These are phyloP conservation scores for Mimachlamys varia DNA, from an alignment of 2,888 invertebrate genomes.

Conservation along the genomic window DNA sequence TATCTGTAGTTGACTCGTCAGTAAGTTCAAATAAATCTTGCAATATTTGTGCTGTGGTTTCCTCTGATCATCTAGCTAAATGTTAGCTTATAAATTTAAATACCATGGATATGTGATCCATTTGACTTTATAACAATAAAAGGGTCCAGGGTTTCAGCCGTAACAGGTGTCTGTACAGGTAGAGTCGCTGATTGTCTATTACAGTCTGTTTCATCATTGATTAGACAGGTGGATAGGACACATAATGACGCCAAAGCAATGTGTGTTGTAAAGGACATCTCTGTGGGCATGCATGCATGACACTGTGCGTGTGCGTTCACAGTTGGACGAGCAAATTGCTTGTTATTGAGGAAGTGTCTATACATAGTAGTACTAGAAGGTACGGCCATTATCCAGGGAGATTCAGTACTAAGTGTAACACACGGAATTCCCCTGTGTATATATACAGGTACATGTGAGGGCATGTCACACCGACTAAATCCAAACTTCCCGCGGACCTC, in stretches of 20 bases:
- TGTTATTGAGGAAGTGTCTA: neutral
- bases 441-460: slow-evolving; percentile 53
- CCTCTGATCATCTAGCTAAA: neutral
- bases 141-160: neutral
- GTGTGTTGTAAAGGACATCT: neutral
- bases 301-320: slow-evolving; percentile 8
- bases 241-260: too few species aligned
- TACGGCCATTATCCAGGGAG: neutral
- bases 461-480: slow-evolving; percentile 57
- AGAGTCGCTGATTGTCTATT: neutral
- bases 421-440: slow-evolving; percentile 33
- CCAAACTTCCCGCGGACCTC: slow-evolving; percentile 63
- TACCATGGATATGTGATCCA: neutral
- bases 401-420: neutral
- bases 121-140: neutral
- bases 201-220: slow-evolving; percentile 4
- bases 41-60: too few species aligned
- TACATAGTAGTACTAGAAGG: too few species aligned
- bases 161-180: neutral
- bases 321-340: neutral
- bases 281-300: slow-evolving; percentile 32
- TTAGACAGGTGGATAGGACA: neutral
- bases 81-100: neutral
- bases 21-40: neutral
- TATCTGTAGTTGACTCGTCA: neutral